Evolutionary conservation across 2,888 invertebrate genomes (phyloP).

Genomic region (Onchidella celtica): DNA sequence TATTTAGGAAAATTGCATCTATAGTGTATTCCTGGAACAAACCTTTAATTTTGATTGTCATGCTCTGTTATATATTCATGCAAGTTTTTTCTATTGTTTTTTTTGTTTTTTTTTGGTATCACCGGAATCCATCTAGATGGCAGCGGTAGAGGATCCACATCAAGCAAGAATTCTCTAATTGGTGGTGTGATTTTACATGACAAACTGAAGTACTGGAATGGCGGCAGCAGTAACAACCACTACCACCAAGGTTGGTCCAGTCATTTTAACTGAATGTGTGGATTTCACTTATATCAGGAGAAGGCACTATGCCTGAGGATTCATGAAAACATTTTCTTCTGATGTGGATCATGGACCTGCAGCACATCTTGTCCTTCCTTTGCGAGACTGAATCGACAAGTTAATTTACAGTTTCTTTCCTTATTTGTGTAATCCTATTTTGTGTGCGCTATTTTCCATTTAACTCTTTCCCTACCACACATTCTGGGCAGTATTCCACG

Average conservation of each 20-base stretch:
- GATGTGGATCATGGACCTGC: no score
- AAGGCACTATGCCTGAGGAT: no score
- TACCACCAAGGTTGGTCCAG: slow-evolving; percentile 72
- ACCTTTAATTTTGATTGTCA: background rate
- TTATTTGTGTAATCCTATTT: no score
- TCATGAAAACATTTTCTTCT: no score
- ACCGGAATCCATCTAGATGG: slow-evolving; percentile 60
- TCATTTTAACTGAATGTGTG: background rate
- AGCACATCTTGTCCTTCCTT: no score
- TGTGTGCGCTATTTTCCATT: no score
- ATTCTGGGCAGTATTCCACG: no score
- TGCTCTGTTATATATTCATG: background rate
- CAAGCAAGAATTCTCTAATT: slow-evolving; percentile 62
- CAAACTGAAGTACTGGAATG: slow-evolving; percentile 74
- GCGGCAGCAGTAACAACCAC: slow-evolving; percentile 61
- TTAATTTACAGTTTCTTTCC: no score
- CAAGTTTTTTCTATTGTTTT: background rate
- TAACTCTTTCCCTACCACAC: no score
- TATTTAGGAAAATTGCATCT: background rate
- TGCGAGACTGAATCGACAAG: no score
- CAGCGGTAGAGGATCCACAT: slow-evolving; percentile 66
- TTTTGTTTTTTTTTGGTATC: background rate
- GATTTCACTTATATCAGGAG: no score
- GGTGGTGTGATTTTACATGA: slow-evolving; percentile 74
- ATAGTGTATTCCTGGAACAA: background rate